Base-by-base conservation (phyloP, 2,113 vertebrate species). In the Columbina picui region DNA sequence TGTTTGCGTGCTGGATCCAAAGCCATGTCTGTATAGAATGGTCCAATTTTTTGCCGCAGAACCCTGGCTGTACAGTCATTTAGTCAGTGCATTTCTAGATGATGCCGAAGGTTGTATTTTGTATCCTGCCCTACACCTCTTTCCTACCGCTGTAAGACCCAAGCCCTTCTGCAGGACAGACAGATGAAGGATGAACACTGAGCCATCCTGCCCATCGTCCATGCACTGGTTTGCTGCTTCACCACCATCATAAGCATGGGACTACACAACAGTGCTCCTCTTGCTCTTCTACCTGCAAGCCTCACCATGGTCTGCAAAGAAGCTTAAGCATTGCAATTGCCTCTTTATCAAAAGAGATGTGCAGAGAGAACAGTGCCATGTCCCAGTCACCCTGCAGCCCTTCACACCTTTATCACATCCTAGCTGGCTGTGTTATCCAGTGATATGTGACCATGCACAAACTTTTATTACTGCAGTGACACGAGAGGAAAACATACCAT, bases 1-100 rank as follows among this genome's bases (percentile, higher is more conserved):
- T 96, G 45, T 90, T 95, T 96, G 81, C 1, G 0, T 86, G 83
- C 87, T 90, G 91, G 77, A 92, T 84, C 89, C 9, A 2, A 91
- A 76, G 69, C 82, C 79, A 27, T 67, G 78, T 73, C 78, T 94
- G 60, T 60, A 77, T 15, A 73, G 73, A 38, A 93, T 77, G 53
- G 52, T 61, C 50, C 82, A 45, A 27, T 79, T 91, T 93, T 93
- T 79, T 88, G 84, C 36, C 0, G 0, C 73, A 84, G 70, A 96
- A 47, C 38, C 22, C 22, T 0, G 0, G 15, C 36, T 47, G 60
- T 30, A 78, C 29, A 90, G 79, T 34, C 50, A n/a, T 36, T 41
- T 27, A 60, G 49, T 12, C 45, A 41, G 56, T 63, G 85, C 5
- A 1, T n/a, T 22, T 41, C 76, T 55, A 57, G 69, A 67, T 2